Conservation (phyloP, 2,888 invertebrate genomes). For the Odontomyia ornata region DNA sequence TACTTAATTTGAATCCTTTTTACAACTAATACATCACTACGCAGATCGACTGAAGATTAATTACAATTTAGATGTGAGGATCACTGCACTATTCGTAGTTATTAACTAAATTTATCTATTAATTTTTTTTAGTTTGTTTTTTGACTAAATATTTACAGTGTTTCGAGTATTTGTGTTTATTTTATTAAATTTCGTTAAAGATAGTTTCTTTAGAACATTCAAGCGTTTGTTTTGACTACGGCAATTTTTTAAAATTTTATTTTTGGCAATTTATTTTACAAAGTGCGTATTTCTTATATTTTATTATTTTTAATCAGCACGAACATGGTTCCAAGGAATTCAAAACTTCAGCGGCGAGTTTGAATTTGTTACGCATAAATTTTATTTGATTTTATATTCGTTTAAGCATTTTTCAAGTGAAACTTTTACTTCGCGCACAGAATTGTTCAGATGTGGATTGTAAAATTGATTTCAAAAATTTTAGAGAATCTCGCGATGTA, state of each 20-base stretch:
- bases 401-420: too few relatives aligned
- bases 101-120: not conserved
- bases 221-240: not conserved
- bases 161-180: not conserved
- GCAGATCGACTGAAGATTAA: not conserved
- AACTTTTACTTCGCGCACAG: too few relatives aligned
- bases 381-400: not conserved
- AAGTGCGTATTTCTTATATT: not conserved
- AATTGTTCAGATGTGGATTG: too few relatives aligned
- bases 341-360: constrained; percentile 19
- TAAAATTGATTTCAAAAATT: too few relatives aligned
- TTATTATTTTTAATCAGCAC: constrained; percentile 5
- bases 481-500: too few relatives aligned
- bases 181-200: not conserved
- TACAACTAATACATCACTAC: not conserved
- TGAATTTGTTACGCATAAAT: not conserved
- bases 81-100: constrained; percentile 26
- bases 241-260: not conserved
- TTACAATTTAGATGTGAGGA: constrained; percentile 14
- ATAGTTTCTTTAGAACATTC: not conserved
- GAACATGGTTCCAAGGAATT: not conserved
- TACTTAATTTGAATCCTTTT: not conserved
- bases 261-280: constrained; percentile 15
- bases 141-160: too few relatives aligned
- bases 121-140: not conserved